These are phyloP conservation scores for Lottia scabra DNA, from an alignment of 2,888 invertebrate genomes.

Conservation along the genomic window DNA sequence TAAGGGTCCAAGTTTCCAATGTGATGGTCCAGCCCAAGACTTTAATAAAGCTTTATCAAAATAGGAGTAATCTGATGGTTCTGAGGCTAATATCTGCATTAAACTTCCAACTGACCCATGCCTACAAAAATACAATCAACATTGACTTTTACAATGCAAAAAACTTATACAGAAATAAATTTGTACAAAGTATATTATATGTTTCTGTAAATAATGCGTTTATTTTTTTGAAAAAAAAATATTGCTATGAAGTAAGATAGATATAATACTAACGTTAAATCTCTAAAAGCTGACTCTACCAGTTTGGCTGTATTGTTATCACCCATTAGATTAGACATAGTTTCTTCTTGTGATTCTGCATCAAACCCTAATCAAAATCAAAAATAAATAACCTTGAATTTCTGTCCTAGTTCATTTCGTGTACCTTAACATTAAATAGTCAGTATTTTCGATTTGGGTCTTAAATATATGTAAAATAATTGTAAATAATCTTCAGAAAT, in stretches of 20 bases:
- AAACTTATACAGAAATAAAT: too few relatives aligned
- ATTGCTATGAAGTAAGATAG: background rate
- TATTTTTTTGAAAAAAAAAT: too few relatives aligned
- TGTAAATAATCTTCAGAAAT: too few relatives aligned
- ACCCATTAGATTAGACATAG: conserved; percentile 29
- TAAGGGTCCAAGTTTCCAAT: conserved; percentile 78
- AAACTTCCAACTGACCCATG: conserved; percentile 62
- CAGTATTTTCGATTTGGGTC: too few relatives aligned
- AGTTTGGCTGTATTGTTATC: conserved; percentile 58
- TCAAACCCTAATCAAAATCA: background rate
- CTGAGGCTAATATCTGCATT: conserved; percentile 68
- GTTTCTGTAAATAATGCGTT: too few relatives aligned
- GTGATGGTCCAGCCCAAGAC: conserved; percentile 84
- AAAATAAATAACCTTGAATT: too few relatives aligned
- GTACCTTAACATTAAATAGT: too few relatives aligned
- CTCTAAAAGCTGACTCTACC: conserved; percentile 50
- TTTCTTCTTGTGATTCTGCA: conserved; percentile 1
- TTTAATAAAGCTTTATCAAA: conserved; percentile 72
- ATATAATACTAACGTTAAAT: conserved; percentile 52
- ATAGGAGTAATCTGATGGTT: conserved; percentile 79
- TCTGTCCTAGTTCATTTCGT: too few relatives aligned
- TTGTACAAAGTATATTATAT: too few relatives aligned
- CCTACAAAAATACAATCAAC: conserved; percentile 25
- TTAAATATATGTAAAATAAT: too few relatives aligned
- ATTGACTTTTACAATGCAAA: too few relatives aligned